These are phyloP conservation scores for Ciconia stormi DNA, from an alignment of 2,113 vertebrate genomes.

Conservation along the genomic window DNA sequence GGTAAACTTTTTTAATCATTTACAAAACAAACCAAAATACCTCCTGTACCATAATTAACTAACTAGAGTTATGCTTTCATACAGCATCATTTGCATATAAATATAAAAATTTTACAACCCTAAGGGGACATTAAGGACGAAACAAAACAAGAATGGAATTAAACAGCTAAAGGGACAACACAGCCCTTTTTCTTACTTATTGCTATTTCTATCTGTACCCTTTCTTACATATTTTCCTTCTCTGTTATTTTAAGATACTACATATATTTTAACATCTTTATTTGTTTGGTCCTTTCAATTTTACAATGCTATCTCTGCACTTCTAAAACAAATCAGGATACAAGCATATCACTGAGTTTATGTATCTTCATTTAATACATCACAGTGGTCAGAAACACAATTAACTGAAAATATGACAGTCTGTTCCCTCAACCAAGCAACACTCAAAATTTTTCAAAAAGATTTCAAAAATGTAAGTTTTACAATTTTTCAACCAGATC, in stretches of 20 bases:
- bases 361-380: neutral
- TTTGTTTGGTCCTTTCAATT: neutral
- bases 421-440: neutral
- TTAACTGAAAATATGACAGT: neutral
- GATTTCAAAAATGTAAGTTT: neutral
- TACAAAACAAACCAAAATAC: constrained; percentile 44
- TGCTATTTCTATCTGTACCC: neutral
- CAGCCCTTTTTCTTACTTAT: neutral
- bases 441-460: neutral
- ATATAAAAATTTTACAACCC: constrained; percentile 23
- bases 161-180: neutral
- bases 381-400: neutral
- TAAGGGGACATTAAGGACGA: neutral
- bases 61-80: constrained; percentile 20
- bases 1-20: constrained; percentile 20
- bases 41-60: constrained; percentile 38
- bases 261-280: neutral
- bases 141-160: constrained; percentile 33
- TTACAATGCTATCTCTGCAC: neutral
- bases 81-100: constrained; percentile 49
- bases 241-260: neutral
- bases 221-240: neutral
- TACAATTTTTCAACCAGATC: neutral
- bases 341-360: neutral
- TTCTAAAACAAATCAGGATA: neutral